Evolutionary conservation across 2,113 vertebrate genomes (phyloP), one percentile per base, ranked within the genome.

Genomic region (Crotalus viridis): DNA sequence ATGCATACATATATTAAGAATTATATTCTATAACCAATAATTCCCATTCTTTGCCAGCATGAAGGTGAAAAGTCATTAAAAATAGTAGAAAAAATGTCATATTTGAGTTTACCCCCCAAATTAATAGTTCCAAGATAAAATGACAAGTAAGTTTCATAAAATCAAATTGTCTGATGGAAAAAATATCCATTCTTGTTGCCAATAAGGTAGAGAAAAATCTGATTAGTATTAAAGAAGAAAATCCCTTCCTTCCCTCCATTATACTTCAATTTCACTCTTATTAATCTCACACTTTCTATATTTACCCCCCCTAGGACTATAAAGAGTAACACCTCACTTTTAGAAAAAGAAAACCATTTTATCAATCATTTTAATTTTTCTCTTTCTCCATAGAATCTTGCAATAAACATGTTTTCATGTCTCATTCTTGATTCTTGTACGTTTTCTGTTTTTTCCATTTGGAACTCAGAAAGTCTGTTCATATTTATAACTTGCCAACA

Each of bases 371-470:
- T 89, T 90, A 86, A 90, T 89, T 90, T 24, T 69, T 26, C 24
- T 61, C 22, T 57, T 59, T 55, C 88, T 89, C 28, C 74, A 64
- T 90, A 33, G 56, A 93, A 93, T 61, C 28, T 93, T 74, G 88
- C 54, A 89, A 85, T 52, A 81, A 46, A 46, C 22, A 86, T 86
- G 89, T 93, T 90, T 90, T 93, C 56, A 59, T 52, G 55, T 61
- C 74, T 59, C 28, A 15, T 86, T 90, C 88, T 13, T 86, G 19
- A 93, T 13, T 22, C 28, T 85, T 92, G 59, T 57, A 89, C 64
- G n/a, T 85, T 92, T 90, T 90, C 55, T 90, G 88, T n/a, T 90
- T 93, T 93, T 93, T 56, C 88, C 89, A 90, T 93, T 85, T 86
- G n/a, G 28, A 85, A 56, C 10, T 56, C 74, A 93, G 21, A 93